Conservation (phyloP, 1,140 invertebrate genomes). For the Anastrepha obliqua region DNA sequence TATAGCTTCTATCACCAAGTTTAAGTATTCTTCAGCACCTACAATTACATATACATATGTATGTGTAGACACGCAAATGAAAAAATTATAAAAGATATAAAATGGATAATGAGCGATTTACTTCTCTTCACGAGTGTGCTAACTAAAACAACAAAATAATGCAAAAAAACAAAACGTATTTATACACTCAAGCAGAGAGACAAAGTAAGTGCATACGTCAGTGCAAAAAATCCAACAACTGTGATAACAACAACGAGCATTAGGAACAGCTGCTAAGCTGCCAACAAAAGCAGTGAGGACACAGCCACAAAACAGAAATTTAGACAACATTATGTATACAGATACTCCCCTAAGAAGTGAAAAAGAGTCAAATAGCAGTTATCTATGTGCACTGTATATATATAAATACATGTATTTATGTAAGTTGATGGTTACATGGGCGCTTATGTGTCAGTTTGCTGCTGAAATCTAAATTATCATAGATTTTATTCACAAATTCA, state of each 20-base stretch:
- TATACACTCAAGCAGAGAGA: background rate
- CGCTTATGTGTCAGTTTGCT: no score
- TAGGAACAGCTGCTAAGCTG: no score
- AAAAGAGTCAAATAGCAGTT: background rate
- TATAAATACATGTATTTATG: background rate
- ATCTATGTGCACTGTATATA: background rate
- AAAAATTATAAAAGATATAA: background rate
- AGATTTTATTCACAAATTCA: background rate
- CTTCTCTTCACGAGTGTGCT: background rate
- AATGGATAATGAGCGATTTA: background rate
- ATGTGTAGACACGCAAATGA: background rate
- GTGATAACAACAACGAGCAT: no score
- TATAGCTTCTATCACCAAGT: background rate
- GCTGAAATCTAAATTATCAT: no score
- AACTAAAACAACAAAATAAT: background rate
- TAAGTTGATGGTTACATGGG: no score
- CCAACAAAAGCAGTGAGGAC: no score
- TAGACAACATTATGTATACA: background rate
- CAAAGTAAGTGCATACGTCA: background rate
- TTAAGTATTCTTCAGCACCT: background rate
- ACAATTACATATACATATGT: no score
- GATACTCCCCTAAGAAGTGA: background rate
- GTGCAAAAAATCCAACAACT: no score
- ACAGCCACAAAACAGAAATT: no score
- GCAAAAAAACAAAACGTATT: background rate